These are phyloP conservation scores for Marmota flaviventris DNA, from an alignment of 2,113 vertebrate species.

Conservation along the genomic window DNA sequence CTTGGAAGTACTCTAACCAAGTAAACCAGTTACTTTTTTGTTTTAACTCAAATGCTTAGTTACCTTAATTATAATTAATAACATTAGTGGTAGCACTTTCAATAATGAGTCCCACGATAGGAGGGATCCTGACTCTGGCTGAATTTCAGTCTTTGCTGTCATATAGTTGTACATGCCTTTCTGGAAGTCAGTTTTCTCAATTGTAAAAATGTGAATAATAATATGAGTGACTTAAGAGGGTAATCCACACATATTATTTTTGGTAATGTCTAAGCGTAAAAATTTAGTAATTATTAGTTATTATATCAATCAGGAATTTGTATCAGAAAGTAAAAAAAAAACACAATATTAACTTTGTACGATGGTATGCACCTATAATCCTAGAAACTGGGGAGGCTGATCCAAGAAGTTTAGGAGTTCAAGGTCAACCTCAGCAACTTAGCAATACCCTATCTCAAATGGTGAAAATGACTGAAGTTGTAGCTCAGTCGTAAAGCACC, in stretches of 20 bases:
- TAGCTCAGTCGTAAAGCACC: too few species aligned
- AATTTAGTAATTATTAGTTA: neutral
- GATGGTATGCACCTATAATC: too few species aligned
- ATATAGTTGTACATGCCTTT: neutral
- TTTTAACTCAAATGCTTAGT: neutral
- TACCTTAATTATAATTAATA: neutral
- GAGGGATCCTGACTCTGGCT: neutral
- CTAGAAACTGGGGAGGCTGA: too few species aligned
- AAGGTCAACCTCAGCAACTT: too few species aligned
- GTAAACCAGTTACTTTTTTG: slow-evolving; percentile 39
- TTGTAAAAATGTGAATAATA: neutral
- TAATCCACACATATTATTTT: neutral
- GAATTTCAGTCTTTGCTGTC: neutral
- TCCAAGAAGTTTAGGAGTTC: too few species aligned
- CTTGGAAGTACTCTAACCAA: neutral
- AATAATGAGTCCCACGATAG: neutral
- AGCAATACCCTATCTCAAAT: too few species aligned
- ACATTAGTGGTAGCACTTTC: neutral
- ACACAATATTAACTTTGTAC: too few species aligned
- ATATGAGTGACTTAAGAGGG: neutral
- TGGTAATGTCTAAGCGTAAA: neutral
- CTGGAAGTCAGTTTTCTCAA: neutral
- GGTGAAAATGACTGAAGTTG: too few species aligned
- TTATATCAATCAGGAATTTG: neutral
- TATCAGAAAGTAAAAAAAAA: neutral